phyloP scores from a whole-genome alignment of 2,888 invertebrate species.

The Phengaris arion region DNA sequence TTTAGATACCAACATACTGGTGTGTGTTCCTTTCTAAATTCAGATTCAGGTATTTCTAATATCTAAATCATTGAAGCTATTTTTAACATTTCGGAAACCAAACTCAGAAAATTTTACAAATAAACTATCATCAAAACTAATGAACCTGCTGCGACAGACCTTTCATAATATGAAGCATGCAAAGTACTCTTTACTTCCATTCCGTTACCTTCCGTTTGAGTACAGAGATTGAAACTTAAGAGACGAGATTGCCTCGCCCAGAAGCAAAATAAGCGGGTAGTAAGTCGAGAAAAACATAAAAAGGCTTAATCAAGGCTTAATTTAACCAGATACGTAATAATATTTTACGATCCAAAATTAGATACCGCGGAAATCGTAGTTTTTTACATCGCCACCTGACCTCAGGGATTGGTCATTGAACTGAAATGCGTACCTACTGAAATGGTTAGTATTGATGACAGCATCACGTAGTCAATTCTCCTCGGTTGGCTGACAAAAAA shows the following conservation, averaged over 20 bases:
- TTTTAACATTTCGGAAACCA: no score
- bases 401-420: constrained; percentile 63
- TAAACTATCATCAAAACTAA: neutral
- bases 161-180: neutral
- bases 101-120: no score
- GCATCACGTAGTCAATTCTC: constrained; percentile 31
- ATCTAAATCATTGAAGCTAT: no score
- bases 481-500: constrained; percentile 20
- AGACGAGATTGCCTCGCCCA: neutral
- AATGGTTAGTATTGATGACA: constrained; percentile 35
- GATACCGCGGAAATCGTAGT: constrained; percentile 60
- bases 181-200: neutral
- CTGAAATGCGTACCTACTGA: constrained; percentile 39
- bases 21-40: no score
- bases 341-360: constrained; percentile 66
- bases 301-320: constrained; percentile 15
- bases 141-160: neutral
- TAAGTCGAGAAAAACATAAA: constrained; percentile 22
- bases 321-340: constrained; percentile 48
- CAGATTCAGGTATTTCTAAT: no score
- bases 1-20: no score
- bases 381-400: constrained; percentile 61
- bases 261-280: constrained; percentile 1
- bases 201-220: neutral
- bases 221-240: neutral